These are phyloP conservation scores for Chalcis sispes DNA, from an alignment of 2,888 invertebrate species.

Conservation along the genomic window DNA sequence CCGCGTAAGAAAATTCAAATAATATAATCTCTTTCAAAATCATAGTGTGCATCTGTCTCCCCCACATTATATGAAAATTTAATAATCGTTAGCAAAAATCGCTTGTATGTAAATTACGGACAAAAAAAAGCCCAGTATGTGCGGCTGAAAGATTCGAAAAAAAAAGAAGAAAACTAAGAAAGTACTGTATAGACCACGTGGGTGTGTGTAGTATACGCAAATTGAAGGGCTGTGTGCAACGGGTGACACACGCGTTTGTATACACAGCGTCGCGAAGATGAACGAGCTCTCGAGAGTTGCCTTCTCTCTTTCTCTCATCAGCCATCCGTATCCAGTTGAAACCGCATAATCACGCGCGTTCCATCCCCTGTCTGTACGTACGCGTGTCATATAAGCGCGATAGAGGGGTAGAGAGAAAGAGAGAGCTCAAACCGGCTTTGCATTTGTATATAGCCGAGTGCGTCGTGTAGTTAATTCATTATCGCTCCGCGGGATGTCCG, in stretches of 20 bases:
- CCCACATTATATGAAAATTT: too few relatives aligned
- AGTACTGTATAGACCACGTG: too few relatives aligned
- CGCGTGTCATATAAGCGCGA: not conserved
- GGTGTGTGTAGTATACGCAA: too few relatives aligned
- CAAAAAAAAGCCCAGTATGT: conserved; percentile 5
- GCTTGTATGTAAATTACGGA: conserved; percentile 22
- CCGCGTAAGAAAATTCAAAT: too few relatives aligned
- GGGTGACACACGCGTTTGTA: too few relatives aligned
- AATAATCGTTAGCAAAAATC: conserved; percentile 30
- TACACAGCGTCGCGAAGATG: conserved; percentile 27
- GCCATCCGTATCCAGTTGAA: conserved; percentile 23
- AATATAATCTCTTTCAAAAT: too few relatives aligned
- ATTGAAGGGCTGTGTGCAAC: conserved; percentile 28
- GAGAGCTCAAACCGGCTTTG: too few relatives aligned
- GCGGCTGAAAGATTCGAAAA: not conserved
- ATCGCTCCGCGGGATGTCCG: conserved; percentile 60
- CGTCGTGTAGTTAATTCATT: conserved; percentile 65
- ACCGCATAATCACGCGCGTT: conserved; percentile 50
- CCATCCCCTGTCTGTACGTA: conserved; percentile 28
- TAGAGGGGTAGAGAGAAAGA: not conserved
- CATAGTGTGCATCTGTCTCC: too few relatives aligned
- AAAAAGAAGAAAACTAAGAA: too few relatives aligned
- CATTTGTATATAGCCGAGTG: conserved; percentile 39
- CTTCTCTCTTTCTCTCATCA: not conserved
- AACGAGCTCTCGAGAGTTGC: conserved; percentile 29